Base-by-base conservation (phyloP, 2,888 invertebrate species). In the Coronaproctus castanopsis region DNA sequence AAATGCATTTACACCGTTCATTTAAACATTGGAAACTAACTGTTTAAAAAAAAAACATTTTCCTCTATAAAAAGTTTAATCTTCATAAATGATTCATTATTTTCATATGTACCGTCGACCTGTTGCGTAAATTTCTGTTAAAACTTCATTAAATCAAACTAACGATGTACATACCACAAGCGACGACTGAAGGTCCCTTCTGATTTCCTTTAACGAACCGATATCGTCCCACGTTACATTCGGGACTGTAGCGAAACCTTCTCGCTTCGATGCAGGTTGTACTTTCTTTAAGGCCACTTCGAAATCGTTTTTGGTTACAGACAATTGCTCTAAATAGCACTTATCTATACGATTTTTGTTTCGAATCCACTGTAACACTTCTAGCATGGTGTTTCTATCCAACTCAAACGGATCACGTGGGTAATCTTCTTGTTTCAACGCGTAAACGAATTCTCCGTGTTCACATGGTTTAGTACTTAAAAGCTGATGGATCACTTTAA, bases 201-300 rank as follows among this genome's bases (percentile, higher is more conserved):
- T 78, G 53, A 98, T 85, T 69, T 87, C 82, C 57, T 78, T 78
- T 57, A 98, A 72, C 0, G 96, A 95, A 0, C 98, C 98, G 65
- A 98, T 81, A 75, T 98, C 93, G 50, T 89, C 82, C 97, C 97
- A 98, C 1, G 90, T 89, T 1, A 91, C 90, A 75, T 93, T 91
- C 1, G 98, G 97, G 18, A 98, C 91, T 1, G 95, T 95, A 1
- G 90, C 89, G 73, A 98, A 96, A 56, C 97, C 97, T 76, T 98
- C 97, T 65, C 96, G 77, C 68, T 93, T 95, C 0, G 93, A 86
- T 57, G 91, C 90, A 0, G 96, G 96, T 70, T 91, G 90, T 3
- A 92, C 85, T 59, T 80, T 75, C 70, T 85, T 83, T 23, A 91
- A 72, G 2, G 92, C 92, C 65, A 75, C 76, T 59, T 80, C 69